Evolutionary conservation across 2,113 vertebrate genomes (phyloP), one percentile per base, ranked within the genome.

Genomic region (Vanacampus margaritifer): DNA sequence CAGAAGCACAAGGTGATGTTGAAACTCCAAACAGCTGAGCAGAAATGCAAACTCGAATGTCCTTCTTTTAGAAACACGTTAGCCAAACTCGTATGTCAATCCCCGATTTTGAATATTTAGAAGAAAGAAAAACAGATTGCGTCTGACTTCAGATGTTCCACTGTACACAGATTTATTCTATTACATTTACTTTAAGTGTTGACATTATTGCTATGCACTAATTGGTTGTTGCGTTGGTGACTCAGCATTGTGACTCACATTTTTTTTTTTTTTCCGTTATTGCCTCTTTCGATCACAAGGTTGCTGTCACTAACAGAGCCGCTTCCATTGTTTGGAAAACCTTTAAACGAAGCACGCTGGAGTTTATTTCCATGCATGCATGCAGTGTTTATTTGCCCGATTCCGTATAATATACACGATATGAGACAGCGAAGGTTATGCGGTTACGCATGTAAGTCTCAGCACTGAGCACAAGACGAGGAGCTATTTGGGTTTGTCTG

Each of bases 221-320:
- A 90, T 79, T 83, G 80, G 71, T 75, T 77, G 70, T 67, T 82
- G 36, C 54, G 79, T 77, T 23, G 75, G 24, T 56, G 76, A 74
- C 70, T 65, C 65, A 68, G 67, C 56, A 67, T 43, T 26, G 13
- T 43, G n/a, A 62, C 58, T 61, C 58, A 61, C 11, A 2, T 21
- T 60, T 39, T 14, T 26, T 26, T 9, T 21, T 50, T 58, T 32
- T 32, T 32, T 32, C 28, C 28, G 28, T 4, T 24, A 74, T 63
- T 74, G 79, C 64, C 62, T 71, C 43, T 67, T 67, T 69, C 56
- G 72, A 71, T 69, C 45, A 89, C 80, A 82, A 87, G 84, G 76
- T 81, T 83, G 68, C 72, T 74, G 83, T 89, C 67, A 79, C 64
- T 79, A 73, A 59, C 79, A 74, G 67, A 71, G 66, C 68, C 70